phyloP scores from a whole-genome alignment of 2,888 invertebrate genomes.

The Netelia melanura region DNA sequence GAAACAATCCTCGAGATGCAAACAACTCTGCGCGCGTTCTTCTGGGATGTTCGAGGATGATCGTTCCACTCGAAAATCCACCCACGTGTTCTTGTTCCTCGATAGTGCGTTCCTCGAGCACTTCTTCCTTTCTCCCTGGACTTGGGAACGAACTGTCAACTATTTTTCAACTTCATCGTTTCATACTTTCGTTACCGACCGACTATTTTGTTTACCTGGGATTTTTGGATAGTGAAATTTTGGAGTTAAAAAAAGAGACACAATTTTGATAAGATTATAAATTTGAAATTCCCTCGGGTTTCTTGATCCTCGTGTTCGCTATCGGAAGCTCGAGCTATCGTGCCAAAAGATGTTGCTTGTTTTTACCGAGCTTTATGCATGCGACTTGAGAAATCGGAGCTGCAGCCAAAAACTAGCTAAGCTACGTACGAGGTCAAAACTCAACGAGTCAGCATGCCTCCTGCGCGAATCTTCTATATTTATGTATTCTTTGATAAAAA shows the following conservation, averaged over 20 bases:
- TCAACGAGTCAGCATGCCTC: conserved; percentile 59
- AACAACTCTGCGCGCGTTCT: conserved; percentile 5
- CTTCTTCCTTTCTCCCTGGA: not conserved
- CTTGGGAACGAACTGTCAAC: conserved; percentile 9
- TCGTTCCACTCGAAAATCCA: conserved; percentile 19
- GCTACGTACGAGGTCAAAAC: conserved; percentile 51
- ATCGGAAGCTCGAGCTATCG: not conserved
- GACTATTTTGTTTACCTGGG: not conserved
- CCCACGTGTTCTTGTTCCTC: conserved; percentile 20
- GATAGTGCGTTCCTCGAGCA: conserved; percentile 18
- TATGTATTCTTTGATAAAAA: conserved; percentile 36
- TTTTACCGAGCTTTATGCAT: not conserved
- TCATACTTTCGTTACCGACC: conserved; percentile 2
- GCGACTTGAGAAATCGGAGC: conserved; percentile 28
- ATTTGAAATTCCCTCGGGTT: not conserved
- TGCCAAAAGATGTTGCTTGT: not conserved
- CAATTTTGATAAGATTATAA: not conserved
- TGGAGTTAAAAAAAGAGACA: not conserved
- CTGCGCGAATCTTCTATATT: conserved; percentile 24
- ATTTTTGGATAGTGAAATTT: not conserved
- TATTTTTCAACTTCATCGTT: not conserved
- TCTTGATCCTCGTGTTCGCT: conserved; percentile 2
- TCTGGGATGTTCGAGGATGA: conserved; percentile 25
- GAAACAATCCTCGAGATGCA: not conserved
- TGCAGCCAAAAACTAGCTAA: conserved; percentile 36